Conservation (phyloP, 2,113 vertebrate genomes). For the Andinoacara biseriatus region DNA sequence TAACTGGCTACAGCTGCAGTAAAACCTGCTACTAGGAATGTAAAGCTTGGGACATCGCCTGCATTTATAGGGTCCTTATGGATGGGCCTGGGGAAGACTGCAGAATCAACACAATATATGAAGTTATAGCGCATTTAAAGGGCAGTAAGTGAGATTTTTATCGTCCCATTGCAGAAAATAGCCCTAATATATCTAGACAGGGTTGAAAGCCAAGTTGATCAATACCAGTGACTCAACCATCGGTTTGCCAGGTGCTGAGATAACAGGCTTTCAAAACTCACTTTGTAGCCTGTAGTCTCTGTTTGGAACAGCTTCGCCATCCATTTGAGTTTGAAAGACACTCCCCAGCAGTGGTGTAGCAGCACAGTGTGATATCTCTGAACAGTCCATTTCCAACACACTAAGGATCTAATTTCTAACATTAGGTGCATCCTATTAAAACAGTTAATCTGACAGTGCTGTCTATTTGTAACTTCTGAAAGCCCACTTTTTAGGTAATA, state of each 20-base stretch:
- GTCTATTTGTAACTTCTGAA: slow-evolving; percentile 4
- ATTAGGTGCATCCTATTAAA: slow-evolving; percentile 47
- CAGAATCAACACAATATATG: slow-evolving; percentile 68
- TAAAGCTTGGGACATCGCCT: slow-evolving; percentile 30
- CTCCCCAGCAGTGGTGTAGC: slow-evolving; percentile 25
- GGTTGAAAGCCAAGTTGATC: slow-evolving; percentile 55
- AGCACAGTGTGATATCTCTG: slow-evolving; percentile 47
- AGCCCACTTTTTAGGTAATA: not conserved
- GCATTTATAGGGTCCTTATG: slow-evolving; percentile 48
- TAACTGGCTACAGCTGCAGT: slow-evolving; percentile 40
- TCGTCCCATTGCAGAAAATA: slow-evolving; percentile 43
- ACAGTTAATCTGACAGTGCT: slow-evolving; percentile 15
- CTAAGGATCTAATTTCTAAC: slow-evolving; percentile 44
- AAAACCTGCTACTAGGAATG: slow-evolving; percentile 37
- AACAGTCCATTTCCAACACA: slow-evolving; percentile 44
- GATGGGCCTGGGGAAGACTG: slow-evolving; percentile 45
- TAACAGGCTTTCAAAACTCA: slow-evolving; percentile 61
- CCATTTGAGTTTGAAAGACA: slow-evolving; percentile 32
- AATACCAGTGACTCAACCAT: slow-evolving; percentile 62
- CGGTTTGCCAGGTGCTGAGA: slow-evolving; percentile 66
- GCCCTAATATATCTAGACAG: slow-evolving; percentile 49
- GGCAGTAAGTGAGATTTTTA: slow-evolving; percentile 56
- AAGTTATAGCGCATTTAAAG: slow-evolving; percentile 61
- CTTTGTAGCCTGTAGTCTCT: slow-evolving; percentile 29
- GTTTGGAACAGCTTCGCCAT: slow-evolving; percentile 22